Evolutionary conservation across 2,888 invertebrate genomes (phyloP), one percentile per base, ranked within the genome.

Genomic region (Cephus sareptanus): DNA sequence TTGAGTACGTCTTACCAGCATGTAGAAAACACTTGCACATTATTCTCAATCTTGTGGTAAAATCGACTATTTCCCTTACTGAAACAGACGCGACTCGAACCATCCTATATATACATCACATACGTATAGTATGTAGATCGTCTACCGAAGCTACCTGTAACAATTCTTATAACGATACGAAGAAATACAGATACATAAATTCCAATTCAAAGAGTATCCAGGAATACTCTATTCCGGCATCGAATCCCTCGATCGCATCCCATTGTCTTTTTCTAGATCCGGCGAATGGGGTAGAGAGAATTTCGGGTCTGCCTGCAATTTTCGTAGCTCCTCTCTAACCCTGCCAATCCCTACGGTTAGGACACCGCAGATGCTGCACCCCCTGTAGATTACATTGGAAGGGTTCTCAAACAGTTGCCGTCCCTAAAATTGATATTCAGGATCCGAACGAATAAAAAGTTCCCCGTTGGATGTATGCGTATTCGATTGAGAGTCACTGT

Each of bases 301-400:
- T 56, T 56, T 56, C 23, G 56, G 56, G 23, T 56, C 15, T 23
- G 33, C 31, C 34, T 71, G 33, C 71, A 71, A 71, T 71, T 33
- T 71, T 71, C 71, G 13, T 71, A 34, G 33, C 31, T 71, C 71
- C 33, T 71, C 34, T 31, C 31, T 71, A 56, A 9, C 56, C 23
- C 56, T 56, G 56, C 56, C 56, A 23, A 23, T 56, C 83, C 85
- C 84, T 83, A 83, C 85, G 82, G 79, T 83, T 76, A 82, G 84
- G 80, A 79, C 74, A 83, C 81, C 82, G 82, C 85, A 85, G 85
- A 85, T 85, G 85, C 83, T 80, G 79, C 70, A 76, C 83, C 80
- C 82, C 83, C 77, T 79, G 77, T 79, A 83, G 85, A 84, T 85
- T 82, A 79, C 79, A 70, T 40, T 34, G 0, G 80, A 78, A 74